phyloP scores from a whole-genome alignment of 2,797 vertebrate species.

The Lagodon rhomboides region DNA sequence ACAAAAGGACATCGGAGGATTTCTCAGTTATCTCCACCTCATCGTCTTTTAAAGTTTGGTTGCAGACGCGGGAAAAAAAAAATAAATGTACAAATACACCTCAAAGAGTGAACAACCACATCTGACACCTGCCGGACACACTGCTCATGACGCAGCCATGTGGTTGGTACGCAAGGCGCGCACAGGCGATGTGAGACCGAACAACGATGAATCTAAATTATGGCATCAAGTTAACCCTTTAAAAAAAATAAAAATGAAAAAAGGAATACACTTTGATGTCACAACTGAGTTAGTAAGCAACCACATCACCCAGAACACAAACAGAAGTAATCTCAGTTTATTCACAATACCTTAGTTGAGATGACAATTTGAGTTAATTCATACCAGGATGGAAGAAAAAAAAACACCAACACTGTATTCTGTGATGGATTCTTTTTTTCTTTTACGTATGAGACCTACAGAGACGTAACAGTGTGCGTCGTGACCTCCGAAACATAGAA shows the following conservation, averaged over 20 bases:
- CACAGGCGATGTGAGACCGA: constrained; percentile 26
- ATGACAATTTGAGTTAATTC: constrained; percentile 46
- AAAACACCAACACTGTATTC: constrained; percentile 27
- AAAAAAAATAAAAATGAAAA: constrained; percentile 18
- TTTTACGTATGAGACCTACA: constrained; percentile 23
- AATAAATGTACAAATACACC: constrained; percentile 30
- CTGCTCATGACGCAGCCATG: constrained; percentile 27
- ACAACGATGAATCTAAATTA: constrained; percentile 18
- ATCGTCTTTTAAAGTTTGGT: constrained; percentile 49
- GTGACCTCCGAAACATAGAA: constrained; percentile 44
- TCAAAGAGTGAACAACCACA: constrained; percentile 23
- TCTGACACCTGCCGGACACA: constrained; percentile 21
- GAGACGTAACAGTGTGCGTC: constrained; percentile 69
- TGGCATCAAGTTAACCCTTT: constrained; percentile 25
- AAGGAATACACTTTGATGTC: constrained; percentile 39
- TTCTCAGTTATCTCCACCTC: constrained; percentile 24
- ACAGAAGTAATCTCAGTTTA: constrained; percentile 55
- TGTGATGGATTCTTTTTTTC: constrained; percentile 31
- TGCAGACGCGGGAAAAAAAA: constrained; percentile 39
- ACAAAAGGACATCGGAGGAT: constrained; percentile 28
- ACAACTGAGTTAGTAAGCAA: constrained; percentile 52
- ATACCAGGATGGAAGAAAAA: constrained; percentile 29
- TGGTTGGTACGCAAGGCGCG: constrained; percentile 29
- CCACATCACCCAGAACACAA: constrained; percentile 55
- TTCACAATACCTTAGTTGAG: constrained; percentile 54